Evolutionary conservation across 1,140 invertebrate species (phyloP), one percentile per base, ranked within the genome.

Genomic region (Wasmannia auropunctata): DNA sequence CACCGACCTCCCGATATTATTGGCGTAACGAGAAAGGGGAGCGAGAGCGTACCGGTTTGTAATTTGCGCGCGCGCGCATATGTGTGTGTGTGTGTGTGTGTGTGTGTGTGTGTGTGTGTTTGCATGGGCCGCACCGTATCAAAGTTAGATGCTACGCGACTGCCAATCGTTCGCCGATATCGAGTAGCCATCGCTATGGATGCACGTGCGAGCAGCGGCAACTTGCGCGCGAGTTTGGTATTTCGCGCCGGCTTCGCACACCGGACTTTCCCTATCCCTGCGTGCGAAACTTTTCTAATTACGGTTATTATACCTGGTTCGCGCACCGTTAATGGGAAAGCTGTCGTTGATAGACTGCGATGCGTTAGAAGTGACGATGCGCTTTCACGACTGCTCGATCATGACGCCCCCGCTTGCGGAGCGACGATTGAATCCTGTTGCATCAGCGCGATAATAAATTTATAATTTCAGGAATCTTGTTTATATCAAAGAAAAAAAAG

Each of bases 261-360:
- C 67, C 51, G 79, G 67, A 83, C 79, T 58, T 83, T 83, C 65
- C 19, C 49, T 43, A 72, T 83, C 28, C n/a, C 79, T 70, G 37
- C 51, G 56, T 46, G 51, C 37, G 40, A 83, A 83, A 83, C 79
- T 83, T 83, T 83, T 83, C 79, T 83, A 83, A 83, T 83, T 83
- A 83, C 25, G 79, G 51, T 83, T 83, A 83, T 83, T 72, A 83
- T 74, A 56, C 31, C n/a, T 56, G 37, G 65, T 22, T 58, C 49
- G 51, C 54, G 67, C 46, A 58, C 25, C 67, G 79, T 83, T 83
- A 74, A 83, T 83, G 67, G 51, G 28, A 74, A 83, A 74, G 22
- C 79, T 72, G 51, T 83, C 79, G 77, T 25, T 74, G 79, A 74
- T 67, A 74, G 51, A 72, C 28, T 46, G 3, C 49, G 25, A 43